Conservation (phyloP, 2,113 vertebrate species). For the Phyllopteryx taeniolatus region DNA sequence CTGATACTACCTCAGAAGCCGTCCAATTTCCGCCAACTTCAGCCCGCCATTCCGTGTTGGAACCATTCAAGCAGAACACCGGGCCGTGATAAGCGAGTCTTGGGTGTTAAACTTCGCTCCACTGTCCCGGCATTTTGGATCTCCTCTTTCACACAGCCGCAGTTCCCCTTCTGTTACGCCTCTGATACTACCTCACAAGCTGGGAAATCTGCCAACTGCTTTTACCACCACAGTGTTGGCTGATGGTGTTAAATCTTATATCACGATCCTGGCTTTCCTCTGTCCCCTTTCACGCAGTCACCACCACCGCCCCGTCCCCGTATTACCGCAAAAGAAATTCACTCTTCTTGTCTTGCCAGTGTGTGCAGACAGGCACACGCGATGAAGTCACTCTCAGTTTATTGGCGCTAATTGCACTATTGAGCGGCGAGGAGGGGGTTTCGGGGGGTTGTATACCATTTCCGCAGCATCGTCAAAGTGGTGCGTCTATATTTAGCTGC, state of each 20-base stretch:
- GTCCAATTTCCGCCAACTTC: too few species aligned
- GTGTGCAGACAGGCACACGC: conserved; percentile 16
- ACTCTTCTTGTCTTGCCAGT: not conserved
- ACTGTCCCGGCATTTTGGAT: too few species aligned
- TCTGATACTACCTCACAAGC: not conserved
- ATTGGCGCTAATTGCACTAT: conserved; percentile 59
- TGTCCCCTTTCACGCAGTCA: not conserved
- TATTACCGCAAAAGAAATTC: not conserved
- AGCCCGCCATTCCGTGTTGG: too few species aligned
- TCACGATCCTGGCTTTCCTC: not conserved
- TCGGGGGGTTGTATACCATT: conserved; percentile 9
- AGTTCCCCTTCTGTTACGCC: not conserved
- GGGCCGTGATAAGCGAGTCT: too few species aligned
- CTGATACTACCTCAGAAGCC: too few species aligned
- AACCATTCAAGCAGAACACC: too few species aligned
- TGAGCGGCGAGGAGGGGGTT: conserved; percentile 28
- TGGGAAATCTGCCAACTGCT: not conserved
- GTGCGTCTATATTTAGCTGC: conserved; percentile 72
- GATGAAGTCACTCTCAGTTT: conserved; percentile 47
- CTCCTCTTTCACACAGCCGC: not conserved
- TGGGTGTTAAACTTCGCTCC: too few species aligned
- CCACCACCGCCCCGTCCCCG: not conserved
- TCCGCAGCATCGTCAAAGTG: conserved; percentile 66
- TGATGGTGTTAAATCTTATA: not conserved
- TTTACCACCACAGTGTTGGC: not conserved